Conservation (phyloP, 2,888 invertebrate genomes). For the Yponomeuta plumbellus region DNA sequence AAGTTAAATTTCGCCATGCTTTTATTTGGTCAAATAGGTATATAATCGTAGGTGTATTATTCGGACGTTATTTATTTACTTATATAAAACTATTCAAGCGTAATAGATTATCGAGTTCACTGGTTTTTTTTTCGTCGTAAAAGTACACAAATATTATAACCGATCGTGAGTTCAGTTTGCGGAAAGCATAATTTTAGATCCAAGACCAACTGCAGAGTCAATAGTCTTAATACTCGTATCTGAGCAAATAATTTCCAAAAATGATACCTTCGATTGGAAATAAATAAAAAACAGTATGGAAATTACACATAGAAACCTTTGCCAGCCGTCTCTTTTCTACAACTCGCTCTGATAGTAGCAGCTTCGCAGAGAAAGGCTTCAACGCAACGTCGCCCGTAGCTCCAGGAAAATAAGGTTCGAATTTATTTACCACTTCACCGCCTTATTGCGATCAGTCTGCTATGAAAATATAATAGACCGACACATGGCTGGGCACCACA, state of each 20-base stretch:
- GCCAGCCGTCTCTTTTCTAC: neutral
- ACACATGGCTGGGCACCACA: constrained; percentile 45
- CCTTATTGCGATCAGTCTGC: constrained; percentile 65
- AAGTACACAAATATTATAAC: too few relatives aligned
- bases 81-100: too few relatives aligned
- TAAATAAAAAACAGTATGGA: constrained; percentile 1
- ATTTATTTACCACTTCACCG: constrained; percentile 22
- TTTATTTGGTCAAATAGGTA: too few relatives aligned
- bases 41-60: too few relatives aligned
- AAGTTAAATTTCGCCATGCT: too few relatives aligned
- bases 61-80: too few relatives aligned
- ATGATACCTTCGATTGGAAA: neutral
- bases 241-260: neutral
- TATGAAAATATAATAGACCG: constrained; percentile 70
- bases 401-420: constrained; percentile 18
- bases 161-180: too few relatives aligned
- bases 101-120: too few relatives aligned
- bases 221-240: neutral
- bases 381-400: neutral
- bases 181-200: too few relatives aligned
- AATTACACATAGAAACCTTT: neutral
- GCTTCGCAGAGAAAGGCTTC: constrained; percentile 13
- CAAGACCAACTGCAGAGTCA: neutral
- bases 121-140: too few relatives aligned
- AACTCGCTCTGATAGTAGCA: neutral